phyloP scores from a whole-genome alignment of 2,888 invertebrate genomes.

The Lacanobia oleracea region DNA sequence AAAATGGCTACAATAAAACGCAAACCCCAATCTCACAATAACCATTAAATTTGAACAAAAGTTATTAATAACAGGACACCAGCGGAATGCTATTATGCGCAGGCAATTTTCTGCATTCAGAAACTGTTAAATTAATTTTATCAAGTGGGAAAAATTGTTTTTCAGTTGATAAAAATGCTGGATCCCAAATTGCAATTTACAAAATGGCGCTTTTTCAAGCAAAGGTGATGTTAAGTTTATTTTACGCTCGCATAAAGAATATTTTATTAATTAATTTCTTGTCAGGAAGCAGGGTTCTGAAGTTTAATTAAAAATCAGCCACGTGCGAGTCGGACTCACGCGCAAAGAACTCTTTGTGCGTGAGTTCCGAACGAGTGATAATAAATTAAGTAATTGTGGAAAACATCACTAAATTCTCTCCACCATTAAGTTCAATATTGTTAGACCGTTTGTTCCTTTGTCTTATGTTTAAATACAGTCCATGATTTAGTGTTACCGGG shows the following conservation, averaged over 20 bases:
- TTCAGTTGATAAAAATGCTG: constrained; percentile 62
- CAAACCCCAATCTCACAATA: constrained; percentile 63
- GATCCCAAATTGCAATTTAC: constrained; percentile 41
- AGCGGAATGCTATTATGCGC: constrained; percentile 62
- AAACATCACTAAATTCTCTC: too few species aligned
- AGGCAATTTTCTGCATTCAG: constrained; percentile 64
- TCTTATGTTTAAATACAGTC: too few species aligned
- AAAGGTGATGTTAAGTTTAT: neutral
- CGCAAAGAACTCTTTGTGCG: too few species aligned
- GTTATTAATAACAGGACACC: constrained; percentile 73
- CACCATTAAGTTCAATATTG: too few species aligned
- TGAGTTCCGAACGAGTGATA: too few species aligned
- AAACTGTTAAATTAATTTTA: constrained; percentile 69
- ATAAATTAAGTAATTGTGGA: too few species aligned
- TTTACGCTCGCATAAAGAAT: neutral
- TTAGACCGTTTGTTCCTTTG: too few species aligned
- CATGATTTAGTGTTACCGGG: too few species aligned
- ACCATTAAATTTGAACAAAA: constrained; percentile 69
- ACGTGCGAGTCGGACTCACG: too few species aligned
- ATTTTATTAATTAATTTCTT: neutral
- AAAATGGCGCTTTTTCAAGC: constrained; percentile 11
- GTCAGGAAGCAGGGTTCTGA: neutral
- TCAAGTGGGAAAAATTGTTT: constrained; percentile 66
- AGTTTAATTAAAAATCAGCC: too few species aligned
- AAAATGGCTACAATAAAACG: constrained; percentile 45